These are phyloP conservation scores for Protonemura montana DNA, from an alignment of 2,888 invertebrate species.

Conservation along the genomic window DNA sequence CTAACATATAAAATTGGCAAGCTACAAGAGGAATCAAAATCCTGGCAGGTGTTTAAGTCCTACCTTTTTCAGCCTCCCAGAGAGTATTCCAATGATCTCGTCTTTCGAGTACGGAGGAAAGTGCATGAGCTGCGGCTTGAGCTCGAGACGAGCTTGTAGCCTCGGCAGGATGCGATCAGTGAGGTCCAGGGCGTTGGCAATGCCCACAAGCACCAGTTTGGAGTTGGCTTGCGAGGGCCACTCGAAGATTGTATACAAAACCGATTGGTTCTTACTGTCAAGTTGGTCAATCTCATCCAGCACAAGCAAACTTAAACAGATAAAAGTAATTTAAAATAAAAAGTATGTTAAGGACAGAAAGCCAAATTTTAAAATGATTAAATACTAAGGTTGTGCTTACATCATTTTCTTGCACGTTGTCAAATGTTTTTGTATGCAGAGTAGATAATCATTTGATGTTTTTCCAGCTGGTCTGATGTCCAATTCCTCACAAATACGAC, in stretches of 20 bases:
- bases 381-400: constrained; percentile 60
- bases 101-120: constrained; percentile 92
- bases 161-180: constrained; percentile 90
- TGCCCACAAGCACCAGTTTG: constrained; percentile 83
- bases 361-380: constrained; percentile 28
- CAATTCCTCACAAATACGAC: constrained; percentile 77
- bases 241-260: constrained; percentile 92
- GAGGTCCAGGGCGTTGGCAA: constrained; percentile 95
- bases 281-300: constrained; percentile 97
- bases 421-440: constrained; percentile 75
- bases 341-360: too few relatives aligned
- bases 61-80: constrained; percentile 73
- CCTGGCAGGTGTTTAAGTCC: neutral
- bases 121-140: constrained; percentile 81
- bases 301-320: constrained; percentile 79
- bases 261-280: constrained; percentile 80
- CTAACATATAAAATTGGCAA: too few relatives aligned
- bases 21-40: too few relatives aligned
- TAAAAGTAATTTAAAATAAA: too few relatives aligned
- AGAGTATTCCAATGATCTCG: constrained; percentile 88
- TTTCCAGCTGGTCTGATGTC: constrained; percentile 65
- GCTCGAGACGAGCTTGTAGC: constrained; percentile 77
- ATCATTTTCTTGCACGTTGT: constrained; percentile 74
- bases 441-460: constrained; percentile 71
- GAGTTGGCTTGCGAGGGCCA: constrained; percentile 81